Percentiles rank a stretch among this genome's conserved stretches.
phyloP scores from a whole-genome alignment of 2,797 vertebrate genomes.

The Neopelma chrysocephalum region DNA sequence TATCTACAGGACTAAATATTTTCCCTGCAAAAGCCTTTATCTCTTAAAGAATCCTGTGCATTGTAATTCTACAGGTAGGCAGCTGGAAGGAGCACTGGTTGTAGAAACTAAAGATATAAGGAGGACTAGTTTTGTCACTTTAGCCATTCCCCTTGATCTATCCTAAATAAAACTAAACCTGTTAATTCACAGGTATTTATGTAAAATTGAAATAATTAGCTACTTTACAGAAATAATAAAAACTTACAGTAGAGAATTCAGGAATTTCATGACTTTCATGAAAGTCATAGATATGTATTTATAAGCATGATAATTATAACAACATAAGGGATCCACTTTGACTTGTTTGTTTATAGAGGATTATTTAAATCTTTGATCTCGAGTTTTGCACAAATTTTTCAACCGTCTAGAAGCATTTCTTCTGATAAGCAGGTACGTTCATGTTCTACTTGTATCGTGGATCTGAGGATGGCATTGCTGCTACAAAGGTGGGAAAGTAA shows the following conservation, averaged over 20 bases:
- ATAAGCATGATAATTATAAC: background rate
- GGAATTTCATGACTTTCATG: too few species aligned
- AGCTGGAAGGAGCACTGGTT: background rate
- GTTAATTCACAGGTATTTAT: background rate
- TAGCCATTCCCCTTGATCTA: background rate
- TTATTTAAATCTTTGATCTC: background rate
- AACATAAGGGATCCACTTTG: background rate
- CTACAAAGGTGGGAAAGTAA: background rate
- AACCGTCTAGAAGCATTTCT: background rate
- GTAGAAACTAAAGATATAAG: background rate
- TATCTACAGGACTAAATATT: background rate
- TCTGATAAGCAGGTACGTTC: background rate
- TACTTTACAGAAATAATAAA: background rate
- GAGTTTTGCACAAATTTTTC: background rate
- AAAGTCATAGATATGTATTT: background rate
- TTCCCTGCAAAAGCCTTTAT: background rate
- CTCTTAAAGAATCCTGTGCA: background rate
- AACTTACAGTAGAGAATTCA: background rate
- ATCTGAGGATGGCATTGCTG: background rate
- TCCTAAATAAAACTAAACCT: background rate
- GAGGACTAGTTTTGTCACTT: background rate
- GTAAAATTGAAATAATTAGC: background rate
- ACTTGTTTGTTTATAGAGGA: background rate
- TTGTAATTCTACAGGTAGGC: background rate
- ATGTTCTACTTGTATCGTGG: background rate